A percentile compares a stretch with the other conserved stretches of the same genome.
These are phyloP conservation scores for Rattus rattus DNA, from an alignment of 2,113 vertebrate genomes.

Conservation along the genomic window DNA sequence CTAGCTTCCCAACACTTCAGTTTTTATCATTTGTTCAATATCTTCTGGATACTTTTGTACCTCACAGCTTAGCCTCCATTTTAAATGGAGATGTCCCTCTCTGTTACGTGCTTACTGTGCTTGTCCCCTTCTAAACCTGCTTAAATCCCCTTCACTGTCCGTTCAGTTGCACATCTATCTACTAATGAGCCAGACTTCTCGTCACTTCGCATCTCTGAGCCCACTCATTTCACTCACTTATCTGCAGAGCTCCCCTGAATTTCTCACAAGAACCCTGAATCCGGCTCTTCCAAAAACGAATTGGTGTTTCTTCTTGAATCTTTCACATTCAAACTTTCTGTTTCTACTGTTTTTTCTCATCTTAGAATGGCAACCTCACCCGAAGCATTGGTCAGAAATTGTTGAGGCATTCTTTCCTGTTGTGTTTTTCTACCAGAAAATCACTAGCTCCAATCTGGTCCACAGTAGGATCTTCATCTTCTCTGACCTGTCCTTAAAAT, in stretches of 20 bases:
- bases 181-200: background rate
- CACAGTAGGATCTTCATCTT: background rate
- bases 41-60: background rate
- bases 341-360: constrained; percentile 10
- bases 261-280: background rate
- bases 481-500: background rate
- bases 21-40: background rate
- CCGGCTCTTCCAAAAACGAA: background rate
- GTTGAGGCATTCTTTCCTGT: background rate
- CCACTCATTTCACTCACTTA: background rate
- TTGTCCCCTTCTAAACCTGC: background rate
- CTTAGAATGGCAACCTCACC: background rate
- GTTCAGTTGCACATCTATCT: background rate
- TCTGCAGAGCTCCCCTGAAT: background rate
- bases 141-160: background rate
- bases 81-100: background rate
- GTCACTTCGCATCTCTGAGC: background rate
- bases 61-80: background rate
- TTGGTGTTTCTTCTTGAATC: background rate
- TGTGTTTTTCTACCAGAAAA: background rate
- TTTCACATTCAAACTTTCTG: background rate
- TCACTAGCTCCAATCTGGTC: background rate
- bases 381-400: background rate
- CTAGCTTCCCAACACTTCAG: background rate
- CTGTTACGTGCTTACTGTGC: background rate